phyloP scores from a whole-genome alignment of 2,888 invertebrate genomes.

The Erebia ligea region DNA sequence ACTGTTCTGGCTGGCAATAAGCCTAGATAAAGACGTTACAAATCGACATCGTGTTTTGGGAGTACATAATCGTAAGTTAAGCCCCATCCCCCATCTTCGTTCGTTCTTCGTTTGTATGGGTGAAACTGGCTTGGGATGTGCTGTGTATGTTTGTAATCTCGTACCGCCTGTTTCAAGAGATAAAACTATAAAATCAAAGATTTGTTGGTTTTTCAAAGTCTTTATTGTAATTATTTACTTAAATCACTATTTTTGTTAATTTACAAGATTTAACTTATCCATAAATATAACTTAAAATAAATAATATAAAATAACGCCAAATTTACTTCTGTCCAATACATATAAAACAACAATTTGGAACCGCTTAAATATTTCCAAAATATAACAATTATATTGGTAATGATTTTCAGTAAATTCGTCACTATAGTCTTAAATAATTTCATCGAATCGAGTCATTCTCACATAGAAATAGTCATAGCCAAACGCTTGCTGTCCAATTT shows the following conservation, averaged over 20 bases:
- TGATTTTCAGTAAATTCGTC: slow-evolving; percentile 55
- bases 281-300: slow-evolving; percentile 66
- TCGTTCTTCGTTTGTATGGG: too few species aligned
- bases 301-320: slow-evolving; percentile 80
- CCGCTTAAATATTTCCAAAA: slow-evolving; percentile 59
- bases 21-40: too few species aligned
- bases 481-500: slow-evolving; percentile 42
- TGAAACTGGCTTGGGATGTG: too few species aligned
- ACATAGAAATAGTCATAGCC: slow-evolving; percentile 43
- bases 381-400: slow-evolving; percentile 49
- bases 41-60: too few species aligned
- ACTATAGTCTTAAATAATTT: slow-evolving; percentile 40
- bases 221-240: slow-evolving; percentile 65
- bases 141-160: background rate
- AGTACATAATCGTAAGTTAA: too few species aligned
- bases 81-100: too few species aligned
- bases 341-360: slow-evolving; percentile 73
- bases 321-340: slow-evolving; percentile 60
- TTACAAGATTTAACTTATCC: slow-evolving; percentile 78
- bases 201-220: slow-evolving; percentile 45
- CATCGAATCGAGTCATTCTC: slow-evolving; percentile 32
- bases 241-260: slow-evolving; percentile 79
- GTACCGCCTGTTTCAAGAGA: background rate
- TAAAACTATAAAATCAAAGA: slow-evolving; percentile 35
- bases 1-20: too few species aligned